Conservation (phyloP, 2,797 vertebrate species). For the Spondyliosoma cantharus region DNA sequence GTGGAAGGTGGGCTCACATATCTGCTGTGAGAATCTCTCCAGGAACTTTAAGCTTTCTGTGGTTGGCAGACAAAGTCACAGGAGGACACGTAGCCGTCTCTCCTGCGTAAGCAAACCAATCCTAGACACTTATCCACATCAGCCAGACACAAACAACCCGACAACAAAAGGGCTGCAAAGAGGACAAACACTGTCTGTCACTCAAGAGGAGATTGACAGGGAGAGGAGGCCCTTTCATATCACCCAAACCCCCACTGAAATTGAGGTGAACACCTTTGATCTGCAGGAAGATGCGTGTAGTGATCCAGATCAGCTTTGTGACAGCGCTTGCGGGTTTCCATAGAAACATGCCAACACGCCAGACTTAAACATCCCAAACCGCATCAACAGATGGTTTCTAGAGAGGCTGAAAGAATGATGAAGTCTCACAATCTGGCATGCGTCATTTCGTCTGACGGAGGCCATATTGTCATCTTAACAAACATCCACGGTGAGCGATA, state of each 20-base stretch:
- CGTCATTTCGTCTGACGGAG: conserved; percentile 50
- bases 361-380: conserved; percentile 56
- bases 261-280: conserved; percentile 81
- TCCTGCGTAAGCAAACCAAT: conserved; percentile 31
- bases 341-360: conserved; percentile 65
- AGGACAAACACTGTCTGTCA: conserved; percentile 65
- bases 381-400: conserved; percentile 61
- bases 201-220: conserved; percentile 59
- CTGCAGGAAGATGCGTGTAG: conserved; percentile 60
- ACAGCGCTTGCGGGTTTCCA: conserved; percentile 68
- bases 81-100: conserved; percentile 10
- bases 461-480: conserved; percentile 51
- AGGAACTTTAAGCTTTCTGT: conserved; percentile 31
- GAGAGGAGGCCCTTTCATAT: conserved; percentile 54
- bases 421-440: conserved; percentile 57
- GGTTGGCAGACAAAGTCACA: conserved; percentile 37
- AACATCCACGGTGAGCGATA: conserved; percentile 32
- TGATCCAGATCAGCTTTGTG: conserved; percentile 71
- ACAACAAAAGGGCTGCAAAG: conserved; percentile 43
- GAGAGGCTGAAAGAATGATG: conserved; percentile 46
- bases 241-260: conserved; percentile 65
- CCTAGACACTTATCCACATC: conserved; percentile 55
- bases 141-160: conserved; percentile 64
- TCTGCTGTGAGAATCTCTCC: conserved; percentile 39
- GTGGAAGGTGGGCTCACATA: conserved; percentile 5